Evolutionary conservation across 2,797 vertebrate species (phyloP).

Genomic region (Potorous gilbertii): DNA sequence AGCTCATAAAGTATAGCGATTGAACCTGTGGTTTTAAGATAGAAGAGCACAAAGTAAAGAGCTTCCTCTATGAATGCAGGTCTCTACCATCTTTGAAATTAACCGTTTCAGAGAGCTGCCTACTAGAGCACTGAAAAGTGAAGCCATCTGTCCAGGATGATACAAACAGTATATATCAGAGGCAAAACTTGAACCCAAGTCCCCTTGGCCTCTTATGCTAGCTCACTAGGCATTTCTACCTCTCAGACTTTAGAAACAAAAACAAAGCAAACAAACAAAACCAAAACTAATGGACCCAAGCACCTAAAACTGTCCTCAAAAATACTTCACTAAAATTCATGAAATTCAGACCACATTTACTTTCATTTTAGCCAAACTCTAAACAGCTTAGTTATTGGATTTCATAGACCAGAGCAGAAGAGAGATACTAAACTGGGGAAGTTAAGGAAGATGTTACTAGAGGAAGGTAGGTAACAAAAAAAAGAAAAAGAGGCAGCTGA

Average conservation of each 20-base stretch:
- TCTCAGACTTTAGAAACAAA: not conserved
- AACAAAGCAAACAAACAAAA: not conserved
- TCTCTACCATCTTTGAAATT: not conserved
- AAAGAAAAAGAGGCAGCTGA: fast-evolving
- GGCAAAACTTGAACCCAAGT: not conserved
- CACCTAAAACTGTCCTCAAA: not conserved
- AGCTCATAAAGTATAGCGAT: not conserved
- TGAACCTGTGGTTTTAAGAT: not conserved
- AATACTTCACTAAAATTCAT: not conserved
- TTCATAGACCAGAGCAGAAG: not conserved
- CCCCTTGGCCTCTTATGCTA: not conserved
- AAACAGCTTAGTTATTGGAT: not conserved
- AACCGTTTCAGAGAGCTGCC: not conserved
- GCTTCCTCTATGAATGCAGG: not conserved
- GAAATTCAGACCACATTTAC: not conserved
- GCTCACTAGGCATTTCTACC: not conserved
- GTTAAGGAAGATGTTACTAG: not conserved
- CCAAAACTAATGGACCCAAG: not conserved
- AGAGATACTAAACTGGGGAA: not conserved
- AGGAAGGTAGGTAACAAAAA: not conserved
- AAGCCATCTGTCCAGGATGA: not conserved
- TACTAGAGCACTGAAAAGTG: not conserved
- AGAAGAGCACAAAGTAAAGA: not conserved
- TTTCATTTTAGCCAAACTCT: not conserved
- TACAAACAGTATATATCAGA: not conserved